Percentiles rank a stretch among this genome's conserved stretches.
phyloP scores from a whole-genome alignment of 37 sponge, comb jelly and placozoan species.

The Theonella swinhoei region DNA sequence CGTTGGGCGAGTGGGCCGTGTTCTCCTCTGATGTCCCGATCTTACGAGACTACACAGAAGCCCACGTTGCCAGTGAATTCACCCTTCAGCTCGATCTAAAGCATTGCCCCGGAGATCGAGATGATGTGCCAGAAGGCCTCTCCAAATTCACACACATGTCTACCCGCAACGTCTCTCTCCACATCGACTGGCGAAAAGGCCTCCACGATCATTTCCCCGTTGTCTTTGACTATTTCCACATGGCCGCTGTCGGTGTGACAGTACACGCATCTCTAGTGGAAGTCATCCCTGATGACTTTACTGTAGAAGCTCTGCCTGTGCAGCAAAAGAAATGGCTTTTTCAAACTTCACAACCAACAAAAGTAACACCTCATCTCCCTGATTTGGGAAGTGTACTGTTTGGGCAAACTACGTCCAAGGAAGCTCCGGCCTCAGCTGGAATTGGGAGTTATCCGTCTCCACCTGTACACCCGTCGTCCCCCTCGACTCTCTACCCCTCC shows the following conservation, averaged over 20 bases:
- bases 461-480: neutral
- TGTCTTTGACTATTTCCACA: slow-evolving; percentile 75
- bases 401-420: neutral
- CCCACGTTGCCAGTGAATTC: slow-evolving; percentile 33
- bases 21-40: slow-evolving; percentile 54
- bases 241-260: slow-evolving; percentile 82
- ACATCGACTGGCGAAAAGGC: slow-evolving; percentile 60
- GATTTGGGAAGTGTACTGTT: slow-evolving; percentile 6
- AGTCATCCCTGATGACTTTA: slow-evolving; percentile 34
- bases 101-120: slow-evolving; percentile 43
- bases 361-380: neutral
- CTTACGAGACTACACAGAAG: slow-evolving; percentile 51
- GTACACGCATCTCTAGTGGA: slow-evolving; percentile 69
- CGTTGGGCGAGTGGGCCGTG: slow-evolving; percentile 63
- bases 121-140: slow-evolving; percentile 42
- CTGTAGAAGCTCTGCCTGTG: neutral
- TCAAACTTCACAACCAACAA: slow-evolving; percentile 4
- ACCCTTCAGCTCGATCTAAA: slow-evolving; percentile 56
- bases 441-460: neutral
- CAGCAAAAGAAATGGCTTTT: slow-evolving; percentile 8
- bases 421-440: neutral
- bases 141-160: slow-evolving; percentile 39
- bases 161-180: slow-evolving; percentile 35
- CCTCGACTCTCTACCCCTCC: neutral
- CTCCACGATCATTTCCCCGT: slow-evolving; percentile 73